Conservation (phyloP, 2,797 vertebrate species). For the Falco biarmicus region DNA sequence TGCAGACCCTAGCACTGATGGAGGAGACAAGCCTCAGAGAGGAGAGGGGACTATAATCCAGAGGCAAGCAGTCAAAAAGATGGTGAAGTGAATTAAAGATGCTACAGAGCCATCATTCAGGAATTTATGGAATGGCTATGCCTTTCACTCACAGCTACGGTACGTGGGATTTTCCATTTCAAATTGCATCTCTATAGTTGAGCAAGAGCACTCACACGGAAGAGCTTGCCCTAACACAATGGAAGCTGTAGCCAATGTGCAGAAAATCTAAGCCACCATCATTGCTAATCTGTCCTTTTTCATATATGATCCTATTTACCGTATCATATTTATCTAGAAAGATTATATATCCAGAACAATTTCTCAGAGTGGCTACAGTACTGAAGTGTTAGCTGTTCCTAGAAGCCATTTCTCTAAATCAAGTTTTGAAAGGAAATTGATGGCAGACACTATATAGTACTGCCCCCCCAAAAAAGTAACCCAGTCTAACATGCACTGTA, state of each 20-base stretch:
- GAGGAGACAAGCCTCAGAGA: not conserved
- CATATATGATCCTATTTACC: not conserved
- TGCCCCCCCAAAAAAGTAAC: not conserved
- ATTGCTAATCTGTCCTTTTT: not conserved
- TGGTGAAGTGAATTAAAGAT: not conserved
- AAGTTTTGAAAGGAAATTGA: not conserved
- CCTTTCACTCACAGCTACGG: not conserved
- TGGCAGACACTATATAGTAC: not conserved
- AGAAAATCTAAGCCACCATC: not conserved
- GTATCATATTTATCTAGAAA: not conserved
- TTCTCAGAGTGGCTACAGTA: not conserved
- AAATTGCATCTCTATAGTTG: not conserved
- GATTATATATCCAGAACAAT: not conserved
- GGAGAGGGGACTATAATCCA: not conserved
- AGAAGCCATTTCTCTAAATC: not conserved
- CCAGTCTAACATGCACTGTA: not conserved
- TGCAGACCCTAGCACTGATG: fast-evolving
- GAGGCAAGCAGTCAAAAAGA: not conserved
- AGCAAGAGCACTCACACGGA: fast-evolving
- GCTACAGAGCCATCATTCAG: not conserved
- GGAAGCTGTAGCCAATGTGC: not conserved
- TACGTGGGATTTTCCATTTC: not conserved
- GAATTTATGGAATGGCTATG: not conserved
- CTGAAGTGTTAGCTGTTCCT: not conserved
- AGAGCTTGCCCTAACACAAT: not conserved